These are phyloP conservation scores for Hymenochirus boettgeri DNA, from an alignment of 2,113 vertebrate genomes.

Conservation along the genomic window DNA sequence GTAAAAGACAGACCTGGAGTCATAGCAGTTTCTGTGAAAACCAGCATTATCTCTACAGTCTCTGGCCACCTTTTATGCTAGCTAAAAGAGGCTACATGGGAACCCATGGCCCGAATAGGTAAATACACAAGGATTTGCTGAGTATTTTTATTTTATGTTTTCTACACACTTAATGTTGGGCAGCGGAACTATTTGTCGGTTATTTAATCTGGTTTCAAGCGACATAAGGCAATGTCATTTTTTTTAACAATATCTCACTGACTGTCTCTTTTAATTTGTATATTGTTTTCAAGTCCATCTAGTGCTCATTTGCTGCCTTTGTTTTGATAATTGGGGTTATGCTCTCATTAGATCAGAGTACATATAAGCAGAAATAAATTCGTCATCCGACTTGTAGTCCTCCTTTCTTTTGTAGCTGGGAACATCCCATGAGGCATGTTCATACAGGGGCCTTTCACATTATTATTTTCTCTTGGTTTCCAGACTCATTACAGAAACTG, in stretches of 20 bases:
- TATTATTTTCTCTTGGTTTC: slow-evolving; percentile 31
- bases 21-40: no score
- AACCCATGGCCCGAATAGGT: no score
- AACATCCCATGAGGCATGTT: slow-evolving; percentile 17
- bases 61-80: no score
- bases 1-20: no score
- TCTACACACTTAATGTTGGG: no score
- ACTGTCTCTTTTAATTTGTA: slow-evolving; percentile 25
- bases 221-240: no score
- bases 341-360: slow-evolving; percentile 29
- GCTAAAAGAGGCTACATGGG: no score
- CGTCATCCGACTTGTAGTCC: neutral
- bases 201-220: no score
- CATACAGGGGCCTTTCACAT: slow-evolving; percentile 17
- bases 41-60: no score
- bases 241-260: neutral
- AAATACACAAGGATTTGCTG: no score
- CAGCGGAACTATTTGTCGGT: no score
- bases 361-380: slow-evolving; percentile 11
- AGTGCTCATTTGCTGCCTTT: slow-evolving; percentile 21
- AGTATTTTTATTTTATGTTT: no score
- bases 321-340: slow-evolving; percentile 39
- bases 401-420: neutral
- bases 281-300: neutral
- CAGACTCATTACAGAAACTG: slow-evolving; percentile 29